phyloP scores from a whole-genome alignment of 2,797 vertebrate species.

The Oryzias sinensis region DNA sequence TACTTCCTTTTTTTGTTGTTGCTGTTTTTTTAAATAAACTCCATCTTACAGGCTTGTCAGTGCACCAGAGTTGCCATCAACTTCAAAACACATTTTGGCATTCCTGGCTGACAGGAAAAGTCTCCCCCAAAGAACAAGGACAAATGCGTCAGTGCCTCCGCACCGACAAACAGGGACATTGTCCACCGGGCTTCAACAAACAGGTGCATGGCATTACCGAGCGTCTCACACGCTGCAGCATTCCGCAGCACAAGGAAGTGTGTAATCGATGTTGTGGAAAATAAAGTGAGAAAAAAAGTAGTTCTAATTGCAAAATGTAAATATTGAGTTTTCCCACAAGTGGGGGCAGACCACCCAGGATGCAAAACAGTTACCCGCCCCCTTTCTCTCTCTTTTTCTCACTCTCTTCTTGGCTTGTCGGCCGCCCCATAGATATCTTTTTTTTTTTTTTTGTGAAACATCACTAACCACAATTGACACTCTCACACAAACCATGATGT shows the following conservation, averaged over 20 bases:
- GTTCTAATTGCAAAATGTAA: slow-evolving; percentile 88
- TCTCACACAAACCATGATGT: slow-evolving; percentile 61
- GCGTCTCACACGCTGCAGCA: slow-evolving; percentile 37
- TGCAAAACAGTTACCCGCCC: slow-evolving; percentile 80
- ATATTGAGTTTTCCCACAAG: slow-evolving; percentile 88
- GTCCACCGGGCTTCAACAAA: slow-evolving; percentile 59
- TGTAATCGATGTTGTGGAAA: slow-evolving; percentile 79
- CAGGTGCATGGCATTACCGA: slow-evolving; percentile 73
- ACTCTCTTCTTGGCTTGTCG: slow-evolving; percentile 61
- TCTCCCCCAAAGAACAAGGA: slow-evolving; percentile 32
- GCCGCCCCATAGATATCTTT: slow-evolving; percentile 73
- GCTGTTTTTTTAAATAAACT: slow-evolving; percentile 31
- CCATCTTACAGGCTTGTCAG: slow-evolving; percentile 25
- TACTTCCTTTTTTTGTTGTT: background rate
- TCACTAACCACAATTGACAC: slow-evolving; percentile 70
- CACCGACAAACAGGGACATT: slow-evolving; percentile 37
- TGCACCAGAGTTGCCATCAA: slow-evolving; percentile 31
- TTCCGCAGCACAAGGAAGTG: slow-evolving; percentile 64
- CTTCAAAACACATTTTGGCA: slow-evolving; percentile 43
- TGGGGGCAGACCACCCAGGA: slow-evolving; percentile 85
- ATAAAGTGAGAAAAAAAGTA: slow-evolving; percentile 81
- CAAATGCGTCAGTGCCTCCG: slow-evolving; percentile 20
- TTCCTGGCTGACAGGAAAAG: slow-evolving; percentile 34
- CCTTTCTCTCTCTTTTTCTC: slow-evolving; percentile 45
- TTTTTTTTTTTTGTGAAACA: slow-evolving; percentile 77